These are phyloP conservation scores for Protaetia brevitarsis DNA, from an alignment of 1,140 invertebrate genomes.

Conservation along the genomic window DNA sequence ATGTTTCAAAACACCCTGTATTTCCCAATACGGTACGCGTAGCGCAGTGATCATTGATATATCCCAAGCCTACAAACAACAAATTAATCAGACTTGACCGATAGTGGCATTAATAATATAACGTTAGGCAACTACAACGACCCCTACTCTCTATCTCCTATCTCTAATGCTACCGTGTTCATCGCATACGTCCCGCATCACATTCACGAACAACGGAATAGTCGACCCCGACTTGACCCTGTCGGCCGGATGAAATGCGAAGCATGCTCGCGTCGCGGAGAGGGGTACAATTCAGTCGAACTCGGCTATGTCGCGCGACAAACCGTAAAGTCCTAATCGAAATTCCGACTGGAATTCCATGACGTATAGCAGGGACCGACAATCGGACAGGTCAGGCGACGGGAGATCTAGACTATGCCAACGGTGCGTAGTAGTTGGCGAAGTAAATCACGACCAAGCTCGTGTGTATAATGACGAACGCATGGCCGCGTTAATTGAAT, in stretches of 20 bases:
- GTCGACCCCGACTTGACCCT: not conserved
- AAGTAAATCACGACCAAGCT: not conserved
- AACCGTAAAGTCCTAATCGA: not conserved
- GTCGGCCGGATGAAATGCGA: not conserved
- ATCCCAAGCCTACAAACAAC: too few species aligned
- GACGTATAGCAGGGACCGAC: not conserved
- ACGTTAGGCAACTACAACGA: too few species aligned
- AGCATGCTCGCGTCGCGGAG: not conserved
- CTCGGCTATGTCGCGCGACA: not conserved
- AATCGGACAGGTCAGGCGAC: not conserved
- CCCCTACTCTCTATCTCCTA: too few species aligned
- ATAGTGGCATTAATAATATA: too few species aligned
- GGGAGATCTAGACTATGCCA: not conserved
- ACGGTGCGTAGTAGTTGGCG: not conserved
- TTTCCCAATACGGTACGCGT: too few species aligned
- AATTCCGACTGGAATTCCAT: not conserved
- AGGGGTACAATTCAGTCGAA: not conserved
- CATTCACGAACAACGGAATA: not conserved
- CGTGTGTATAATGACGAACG: not conserved
- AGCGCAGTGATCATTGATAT: too few species aligned
- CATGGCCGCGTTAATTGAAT: not conserved
- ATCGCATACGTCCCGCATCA: too few species aligned
- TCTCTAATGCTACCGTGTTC: too few species aligned
- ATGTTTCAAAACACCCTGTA: too few species aligned
- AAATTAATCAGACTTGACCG: too few species aligned